A percentile compares a stretch with the other conserved stretches of the same genome.
phyloP scores from a whole-genome alignment of 2,113 vertebrate species.

The Ptychochromis oligacanthus region DNA sequence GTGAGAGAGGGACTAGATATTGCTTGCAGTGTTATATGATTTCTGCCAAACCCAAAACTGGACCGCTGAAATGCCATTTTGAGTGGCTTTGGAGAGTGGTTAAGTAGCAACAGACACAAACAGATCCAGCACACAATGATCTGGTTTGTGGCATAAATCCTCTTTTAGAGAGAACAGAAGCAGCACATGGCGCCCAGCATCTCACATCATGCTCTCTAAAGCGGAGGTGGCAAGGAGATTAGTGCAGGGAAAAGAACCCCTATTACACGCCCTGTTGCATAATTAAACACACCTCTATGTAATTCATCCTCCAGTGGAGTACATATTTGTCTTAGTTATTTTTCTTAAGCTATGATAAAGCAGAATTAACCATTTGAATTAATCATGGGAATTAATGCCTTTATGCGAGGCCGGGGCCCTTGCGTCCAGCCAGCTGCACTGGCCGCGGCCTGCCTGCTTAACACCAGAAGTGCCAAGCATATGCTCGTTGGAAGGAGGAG shows the following conservation, averaged over 20 bases:
- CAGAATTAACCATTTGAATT: conserved; percentile 84
- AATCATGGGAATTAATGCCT: conserved; percentile 84
- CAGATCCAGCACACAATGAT: conserved; percentile 23
- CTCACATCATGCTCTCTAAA: conserved; percentile 66
- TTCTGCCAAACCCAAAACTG: background rate
- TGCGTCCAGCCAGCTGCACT: conserved; percentile 92
- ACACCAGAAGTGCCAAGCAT: conserved; percentile 87
- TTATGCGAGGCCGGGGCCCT: conserved; percentile 71
- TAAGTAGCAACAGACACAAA: conserved; percentile 46
- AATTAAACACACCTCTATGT: conserved; percentile 77
- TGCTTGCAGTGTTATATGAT: conserved; percentile 36
- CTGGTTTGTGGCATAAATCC: conserved; percentile 65
- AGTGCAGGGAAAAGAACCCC: conserved; percentile 60
- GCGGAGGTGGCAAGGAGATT: conserved; percentile 72
- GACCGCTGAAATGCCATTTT: conserved; percentile 13
- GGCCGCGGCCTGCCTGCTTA: conserved; percentile 74
- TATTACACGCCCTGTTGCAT: conserved; percentile 79
- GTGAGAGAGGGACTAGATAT: conserved; percentile 36
- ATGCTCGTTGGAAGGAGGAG: conserved; percentile 84
- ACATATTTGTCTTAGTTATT: conserved; percentile 86
- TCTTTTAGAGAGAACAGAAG: conserved; percentile 64
- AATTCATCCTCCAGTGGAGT: conserved; percentile 78
- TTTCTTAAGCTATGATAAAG: conserved; percentile 76
- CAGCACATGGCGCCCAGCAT: conserved; percentile 69
- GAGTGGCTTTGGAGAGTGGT: conserved; percentile 35